A percentile compares a stretch with the other conserved stretches of the same genome.
Conservation (phyloP, 2,113 vertebrate genomes). For the Pachyramphus minor region DNA sequence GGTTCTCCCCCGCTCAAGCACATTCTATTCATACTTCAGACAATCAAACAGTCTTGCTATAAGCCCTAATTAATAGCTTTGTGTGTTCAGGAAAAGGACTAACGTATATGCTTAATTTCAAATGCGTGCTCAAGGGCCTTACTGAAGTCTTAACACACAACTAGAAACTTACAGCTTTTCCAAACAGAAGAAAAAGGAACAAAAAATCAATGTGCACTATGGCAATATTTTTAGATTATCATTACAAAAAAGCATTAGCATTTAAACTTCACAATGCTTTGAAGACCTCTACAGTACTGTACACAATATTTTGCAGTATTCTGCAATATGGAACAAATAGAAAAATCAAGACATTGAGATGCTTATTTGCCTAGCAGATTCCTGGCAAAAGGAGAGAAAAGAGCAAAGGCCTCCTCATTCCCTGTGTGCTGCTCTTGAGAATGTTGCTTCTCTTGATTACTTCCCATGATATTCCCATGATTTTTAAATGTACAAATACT, state of each 20-base stretch:
- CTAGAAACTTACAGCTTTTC: not conserved
- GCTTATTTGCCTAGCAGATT: not conserved
- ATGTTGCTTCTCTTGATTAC: not conserved
- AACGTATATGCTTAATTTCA: slow-evolving; percentile 5
- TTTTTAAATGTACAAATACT: not conserved
- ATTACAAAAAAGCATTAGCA: not conserved
- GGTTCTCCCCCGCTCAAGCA: not conserved
- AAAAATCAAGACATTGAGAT: not conserved
- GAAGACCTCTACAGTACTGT: not conserved
- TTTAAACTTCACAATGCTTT: not conserved
- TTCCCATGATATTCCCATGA: not conserved
- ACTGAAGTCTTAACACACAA: not conserved
- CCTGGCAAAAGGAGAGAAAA: not conserved
- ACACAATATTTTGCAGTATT: not conserved
- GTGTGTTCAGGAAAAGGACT: slow-evolving; percentile 5
- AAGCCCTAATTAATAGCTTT: slow-evolving; percentile 27
- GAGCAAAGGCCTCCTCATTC: not conserved
- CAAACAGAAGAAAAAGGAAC: not conserved
- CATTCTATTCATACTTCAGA: slow-evolving; percentile 14
- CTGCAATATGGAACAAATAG: not conserved
- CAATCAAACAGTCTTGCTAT: not conserved
- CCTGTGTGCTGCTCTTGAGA: not conserved
- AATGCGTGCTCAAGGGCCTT: not conserved
- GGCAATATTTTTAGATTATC: not conserved
- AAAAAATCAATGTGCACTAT: not conserved